phyloP scores from a whole-genome alignment of 2,113 vertebrate species.

The Zeus faber region DNA sequence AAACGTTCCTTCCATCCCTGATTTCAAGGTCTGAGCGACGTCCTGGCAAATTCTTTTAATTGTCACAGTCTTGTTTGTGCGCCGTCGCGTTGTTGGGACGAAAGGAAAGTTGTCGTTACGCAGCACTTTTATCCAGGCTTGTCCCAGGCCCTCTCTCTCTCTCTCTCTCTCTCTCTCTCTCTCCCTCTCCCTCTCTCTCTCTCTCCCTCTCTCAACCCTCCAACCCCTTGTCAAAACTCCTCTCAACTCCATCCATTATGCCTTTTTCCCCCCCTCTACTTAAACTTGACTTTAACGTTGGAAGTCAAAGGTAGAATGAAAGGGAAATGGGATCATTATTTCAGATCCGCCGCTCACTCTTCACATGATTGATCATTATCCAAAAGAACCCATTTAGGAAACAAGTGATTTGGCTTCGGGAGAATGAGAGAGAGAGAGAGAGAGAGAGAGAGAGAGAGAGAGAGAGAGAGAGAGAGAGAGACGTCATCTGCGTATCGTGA shows the following conservation, averaged over 20 bases:
- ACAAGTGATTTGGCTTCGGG: slow-evolving; percentile 45
- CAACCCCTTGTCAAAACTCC: slow-evolving; percentile 3
- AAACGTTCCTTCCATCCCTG: slow-evolving; percentile 44
- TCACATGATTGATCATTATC: slow-evolving; percentile 65
- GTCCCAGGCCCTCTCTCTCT: slow-evolving; percentile 46
- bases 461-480: no score
- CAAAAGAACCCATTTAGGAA: slow-evolving; percentile 54
- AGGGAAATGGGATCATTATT: slow-evolving; percentile 70
- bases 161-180: slow-evolving; percentile 29
- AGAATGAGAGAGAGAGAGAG: no score
- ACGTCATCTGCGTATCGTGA: no score
- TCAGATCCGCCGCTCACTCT: slow-evolving; percentile 50
- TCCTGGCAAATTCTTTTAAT: slow-evolving; percentile 68
- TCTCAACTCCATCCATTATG: slow-evolving; percentile 21
- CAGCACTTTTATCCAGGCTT: slow-evolving; percentile 59
- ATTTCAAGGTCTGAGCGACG: slow-evolving; percentile 74
- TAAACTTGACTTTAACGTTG: slow-evolving; percentile 52
- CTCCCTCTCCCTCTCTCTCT: slow-evolving; percentile 16
- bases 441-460: no score
- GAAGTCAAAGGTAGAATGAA: slow-evolving; percentile 58
- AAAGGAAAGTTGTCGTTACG: slow-evolving; percentile 38
- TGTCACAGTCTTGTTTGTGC: slow-evolving; percentile 64
- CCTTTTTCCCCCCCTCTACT: slow-evolving; percentile 30
- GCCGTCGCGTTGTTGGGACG: not conserved
- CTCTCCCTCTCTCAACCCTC: slow-evolving; percentile 2